These are phyloP conservation scores for Epinephelus fuscoguttatus DNA, from an alignment of 2,113 vertebrate species.

Conservation along the genomic window DNA sequence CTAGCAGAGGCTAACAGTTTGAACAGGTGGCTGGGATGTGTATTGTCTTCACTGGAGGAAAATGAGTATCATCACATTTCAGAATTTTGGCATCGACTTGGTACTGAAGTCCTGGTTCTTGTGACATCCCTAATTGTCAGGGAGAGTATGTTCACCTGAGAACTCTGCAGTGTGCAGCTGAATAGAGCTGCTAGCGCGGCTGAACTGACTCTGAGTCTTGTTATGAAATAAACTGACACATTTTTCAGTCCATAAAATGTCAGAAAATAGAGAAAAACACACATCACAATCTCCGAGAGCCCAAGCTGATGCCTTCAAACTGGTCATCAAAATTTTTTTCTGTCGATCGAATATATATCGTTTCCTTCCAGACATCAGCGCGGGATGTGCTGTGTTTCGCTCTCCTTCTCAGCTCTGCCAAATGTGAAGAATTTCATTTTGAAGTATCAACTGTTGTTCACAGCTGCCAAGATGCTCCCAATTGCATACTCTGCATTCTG, in stretches of 20 bases:
- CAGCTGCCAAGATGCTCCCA: slow-evolving; percentile 48
- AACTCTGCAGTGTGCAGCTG: neutral
- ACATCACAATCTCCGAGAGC: neutral
- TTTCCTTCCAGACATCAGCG: neutral
- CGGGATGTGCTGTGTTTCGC: neutral
- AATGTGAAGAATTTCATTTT: slow-evolving; percentile 26
- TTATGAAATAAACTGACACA: neutral
- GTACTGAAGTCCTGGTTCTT: too few species aligned
- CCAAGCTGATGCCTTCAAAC: neutral
- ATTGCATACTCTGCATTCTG: slow-evolving; percentile 34
- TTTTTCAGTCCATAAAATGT: neutral
- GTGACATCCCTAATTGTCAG: neutral
- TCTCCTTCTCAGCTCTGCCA: neutral
- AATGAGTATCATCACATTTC: too few species aligned
- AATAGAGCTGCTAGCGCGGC: neutral
- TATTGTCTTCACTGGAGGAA: too few species aligned
- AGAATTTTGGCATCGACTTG: too few species aligned
- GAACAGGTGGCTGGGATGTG: too few species aligned
- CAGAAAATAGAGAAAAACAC: neutral
- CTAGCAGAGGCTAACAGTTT: too few species aligned
- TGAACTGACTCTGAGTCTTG: neutral
- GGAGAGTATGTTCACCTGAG: neutral
- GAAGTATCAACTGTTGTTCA: slow-evolving; percentile 27
- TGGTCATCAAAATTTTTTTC: neutral
- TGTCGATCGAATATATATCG: neutral